These are phyloP conservation scores for Ceramica pisi DNA, from an alignment of 2,888 invertebrate genomes.

Conservation along the genomic window DNA sequence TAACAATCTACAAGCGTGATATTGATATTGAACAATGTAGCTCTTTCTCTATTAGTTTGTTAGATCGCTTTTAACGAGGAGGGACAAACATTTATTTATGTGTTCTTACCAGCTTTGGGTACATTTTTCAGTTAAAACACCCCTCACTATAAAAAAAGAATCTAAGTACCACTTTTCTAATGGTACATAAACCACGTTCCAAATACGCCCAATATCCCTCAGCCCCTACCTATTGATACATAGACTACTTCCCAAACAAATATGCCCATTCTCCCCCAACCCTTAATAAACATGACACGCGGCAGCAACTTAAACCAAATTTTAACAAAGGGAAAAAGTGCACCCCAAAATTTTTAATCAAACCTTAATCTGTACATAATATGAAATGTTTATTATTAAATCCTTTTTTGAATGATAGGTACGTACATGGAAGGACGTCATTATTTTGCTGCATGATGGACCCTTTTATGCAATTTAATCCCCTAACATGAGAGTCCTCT, in stretches of 20 bases:
- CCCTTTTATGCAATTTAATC: constrained; percentile 10
- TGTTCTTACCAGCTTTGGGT: background rate
- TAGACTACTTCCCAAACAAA: background rate
- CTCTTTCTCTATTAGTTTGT: background rate
- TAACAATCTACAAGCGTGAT: background rate
- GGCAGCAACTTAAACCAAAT: background rate
- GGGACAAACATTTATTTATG: background rate
- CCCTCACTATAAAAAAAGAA: background rate
- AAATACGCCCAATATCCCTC: background rate
- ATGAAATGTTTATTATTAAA: background rate
- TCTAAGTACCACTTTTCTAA: background rate
- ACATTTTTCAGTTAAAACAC: background rate
- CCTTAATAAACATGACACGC: background rate
- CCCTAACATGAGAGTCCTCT: background rate
- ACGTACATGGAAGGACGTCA: background rate
- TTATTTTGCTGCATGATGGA: constrained; percentile 5
- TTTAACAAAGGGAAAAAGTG: background rate
- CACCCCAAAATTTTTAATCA: background rate
- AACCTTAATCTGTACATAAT: background rate
- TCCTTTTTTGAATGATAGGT: background rate
- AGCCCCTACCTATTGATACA: background rate
- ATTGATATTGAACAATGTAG: background rate
- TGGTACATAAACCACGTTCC: background rate
- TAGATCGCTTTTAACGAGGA: background rate
- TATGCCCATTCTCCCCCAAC: no score